phyloP scores from a whole-genome alignment of 2,113 vertebrate species.

The Capreolus pygargus region DNA sequence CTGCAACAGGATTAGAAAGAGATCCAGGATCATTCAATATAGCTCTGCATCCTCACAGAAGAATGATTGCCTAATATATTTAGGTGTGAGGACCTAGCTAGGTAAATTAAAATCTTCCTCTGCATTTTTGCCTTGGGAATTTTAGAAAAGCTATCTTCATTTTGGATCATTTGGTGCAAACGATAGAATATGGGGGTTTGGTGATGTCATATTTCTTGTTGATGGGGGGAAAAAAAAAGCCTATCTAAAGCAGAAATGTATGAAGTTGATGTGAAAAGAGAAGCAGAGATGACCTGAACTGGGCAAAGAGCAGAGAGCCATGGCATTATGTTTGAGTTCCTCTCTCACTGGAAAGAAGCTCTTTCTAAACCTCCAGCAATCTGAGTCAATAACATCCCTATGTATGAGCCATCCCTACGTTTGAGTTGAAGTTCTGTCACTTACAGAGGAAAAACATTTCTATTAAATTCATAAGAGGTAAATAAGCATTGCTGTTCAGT shows the following conservation, averaged over 20 bases:
- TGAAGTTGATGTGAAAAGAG: neutral
- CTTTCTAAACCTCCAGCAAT: neutral
- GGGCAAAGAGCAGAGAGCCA: neutral
- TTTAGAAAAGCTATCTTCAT: neutral
- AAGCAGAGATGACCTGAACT: neutral
- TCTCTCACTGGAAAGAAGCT: neutral
- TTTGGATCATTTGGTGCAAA: neutral
- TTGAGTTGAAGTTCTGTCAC: neutral
- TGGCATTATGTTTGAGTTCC: neutral
- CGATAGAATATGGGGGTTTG: neutral
- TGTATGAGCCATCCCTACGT: neutral
- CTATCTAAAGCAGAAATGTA: neutral
- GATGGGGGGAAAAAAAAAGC: neutral
- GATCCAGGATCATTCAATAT: neutral
- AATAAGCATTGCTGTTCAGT: neutral
- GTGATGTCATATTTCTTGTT: neutral
- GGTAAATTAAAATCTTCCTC: neutral
- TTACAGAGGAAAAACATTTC: neutral
- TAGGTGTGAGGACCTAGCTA: neutral
- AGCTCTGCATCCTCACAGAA: neutral
- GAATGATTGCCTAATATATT: neutral
- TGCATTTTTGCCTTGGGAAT: neutral
- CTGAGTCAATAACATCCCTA: neutral
- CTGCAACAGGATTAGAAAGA: neutral
- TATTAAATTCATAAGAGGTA: neutral